Percentiles rank a stretch among this genome's conserved stretches.
Conservation (phyloP, 2,797 vertebrate genomes). For the Chelmon rostratus region DNA sequence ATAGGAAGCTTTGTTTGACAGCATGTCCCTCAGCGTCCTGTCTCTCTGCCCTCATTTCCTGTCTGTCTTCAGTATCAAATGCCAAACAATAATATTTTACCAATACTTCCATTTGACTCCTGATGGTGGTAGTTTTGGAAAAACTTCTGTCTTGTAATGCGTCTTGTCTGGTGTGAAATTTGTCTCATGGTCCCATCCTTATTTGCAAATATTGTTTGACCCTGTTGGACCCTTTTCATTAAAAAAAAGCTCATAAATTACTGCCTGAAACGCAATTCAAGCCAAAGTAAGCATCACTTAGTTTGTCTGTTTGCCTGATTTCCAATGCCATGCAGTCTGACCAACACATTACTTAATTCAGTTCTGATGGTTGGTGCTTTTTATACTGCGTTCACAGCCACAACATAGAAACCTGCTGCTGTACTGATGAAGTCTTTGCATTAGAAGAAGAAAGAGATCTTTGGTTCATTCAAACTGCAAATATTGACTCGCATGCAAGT, state of each 20-base stretch:
- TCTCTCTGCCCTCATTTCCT: neutral
- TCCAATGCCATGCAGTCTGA: too few relatives aligned
- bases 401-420: neutral
- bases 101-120: too few relatives aligned
- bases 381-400: neutral
- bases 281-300: neutral
- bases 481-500: constrained; percentile 32
- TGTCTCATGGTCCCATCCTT: neutral
- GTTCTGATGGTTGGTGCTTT: neutral
- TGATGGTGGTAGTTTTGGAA: neutral
- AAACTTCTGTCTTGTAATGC: neutral
- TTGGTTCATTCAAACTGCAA: neutral
- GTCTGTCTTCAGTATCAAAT: neutral
- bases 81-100: neutral
- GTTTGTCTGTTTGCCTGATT: too few relatives aligned
- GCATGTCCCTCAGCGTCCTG: too few relatives aligned
- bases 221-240: neutral
- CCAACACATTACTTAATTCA: neutral
- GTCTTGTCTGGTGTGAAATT: neutral
- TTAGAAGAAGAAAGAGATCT: constrained; percentile 3
- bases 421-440: constrained; percentile 8
- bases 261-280: neutral
- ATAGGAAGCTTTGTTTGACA: neutral
- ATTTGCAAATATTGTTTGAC: neutral
- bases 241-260: neutral